A percentile compares a stretch with the other conserved stretches of the same genome.
Conservation (phyloP, 2,797 vertebrate genomes). For the Okamejei kenojei region DNA sequence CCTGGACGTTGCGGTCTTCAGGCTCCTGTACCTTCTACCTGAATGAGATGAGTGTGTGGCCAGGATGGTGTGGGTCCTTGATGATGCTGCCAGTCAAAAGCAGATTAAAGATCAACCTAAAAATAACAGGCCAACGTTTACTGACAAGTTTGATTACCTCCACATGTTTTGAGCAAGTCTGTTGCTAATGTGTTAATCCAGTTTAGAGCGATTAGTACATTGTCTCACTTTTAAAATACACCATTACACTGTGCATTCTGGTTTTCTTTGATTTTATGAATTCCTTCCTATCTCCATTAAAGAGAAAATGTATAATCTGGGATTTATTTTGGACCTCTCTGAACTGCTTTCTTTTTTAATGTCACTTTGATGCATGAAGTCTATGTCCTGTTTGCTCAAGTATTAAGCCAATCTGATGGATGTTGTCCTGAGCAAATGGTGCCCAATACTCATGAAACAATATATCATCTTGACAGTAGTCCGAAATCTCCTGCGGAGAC, state of each 20-base stretch:
- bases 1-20: too few relatives aligned
- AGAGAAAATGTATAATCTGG: background rate
- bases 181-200: background rate
- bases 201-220: background rate
- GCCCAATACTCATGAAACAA: conserved; percentile 26
- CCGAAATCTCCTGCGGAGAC: conserved; percentile 38
- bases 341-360: background rate
- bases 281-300: background rate
- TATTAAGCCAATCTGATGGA: conserved; percentile 39
- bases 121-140: too few relatives aligned
- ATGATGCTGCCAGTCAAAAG: too few relatives aligned
- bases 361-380: background rate
- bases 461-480: conserved; percentile 40
- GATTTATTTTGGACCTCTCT: background rate
- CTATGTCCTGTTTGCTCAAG: conserved; percentile 39
- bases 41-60: too few relatives aligned
- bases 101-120: too few relatives aligned
- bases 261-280: background rate
- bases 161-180: background rate
- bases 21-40: too few relatives aligned
- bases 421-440: background rate
- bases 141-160: too few relatives aligned
- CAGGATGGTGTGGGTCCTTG: too few relatives aligned
- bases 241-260: background rate
- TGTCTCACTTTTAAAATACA: background rate